phyloP scores from a whole-genome alignment of 2,888 invertebrate genomes.

The Netelia virgata region DNA sequence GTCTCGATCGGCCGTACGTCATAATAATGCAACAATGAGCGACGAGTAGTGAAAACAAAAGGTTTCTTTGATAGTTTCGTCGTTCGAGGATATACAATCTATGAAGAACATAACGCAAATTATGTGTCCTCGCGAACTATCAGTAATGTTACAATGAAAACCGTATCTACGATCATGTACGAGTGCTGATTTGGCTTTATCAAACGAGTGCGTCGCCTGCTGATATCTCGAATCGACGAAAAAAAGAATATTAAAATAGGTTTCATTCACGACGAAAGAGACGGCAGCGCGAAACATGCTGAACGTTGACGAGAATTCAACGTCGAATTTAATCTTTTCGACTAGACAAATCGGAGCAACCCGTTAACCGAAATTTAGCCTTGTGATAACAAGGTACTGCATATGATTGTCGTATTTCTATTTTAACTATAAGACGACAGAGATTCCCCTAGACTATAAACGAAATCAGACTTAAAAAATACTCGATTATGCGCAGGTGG shows the following conservation, averaged over 20 bases:
- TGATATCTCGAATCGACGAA: slow-evolving; percentile 4
- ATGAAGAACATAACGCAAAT: not conserved
- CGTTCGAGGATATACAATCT: not conserved
- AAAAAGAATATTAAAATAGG: not conserved
- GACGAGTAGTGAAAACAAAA: slow-evolving; percentile 58
- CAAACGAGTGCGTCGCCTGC: slow-evolving; percentile 14
- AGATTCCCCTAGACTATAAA: not conserved
- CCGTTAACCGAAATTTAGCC: not conserved
- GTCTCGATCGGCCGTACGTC: slow-evolving; percentile 67
- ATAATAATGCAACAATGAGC: slow-evolving; percentile 73
- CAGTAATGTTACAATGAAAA: not conserved
- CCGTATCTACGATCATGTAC: slow-evolving; percentile 13
- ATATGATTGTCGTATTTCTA: not conserved
- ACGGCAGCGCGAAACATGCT: slow-evolving; percentile 27
- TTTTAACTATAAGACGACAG: not conserved
- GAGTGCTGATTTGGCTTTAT: slow-evolving; percentile 42
- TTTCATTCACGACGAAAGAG: slow-evolving; percentile 20
- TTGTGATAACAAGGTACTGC: slow-evolving; percentile 17
- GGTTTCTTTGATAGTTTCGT: not conserved
- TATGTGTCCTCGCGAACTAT: not conserved
- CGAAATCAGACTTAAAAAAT: not conserved
- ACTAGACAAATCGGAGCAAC: slow-evolving; percentile 21
- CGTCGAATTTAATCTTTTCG: slow-evolving; percentile 20
- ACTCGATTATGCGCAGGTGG: not conserved
- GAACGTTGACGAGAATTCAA: slow-evolving; percentile 1